phyloP scores from a whole-genome alignment of 1,140 invertebrate genomes.

The Eriocheir sinensis region DNA sequence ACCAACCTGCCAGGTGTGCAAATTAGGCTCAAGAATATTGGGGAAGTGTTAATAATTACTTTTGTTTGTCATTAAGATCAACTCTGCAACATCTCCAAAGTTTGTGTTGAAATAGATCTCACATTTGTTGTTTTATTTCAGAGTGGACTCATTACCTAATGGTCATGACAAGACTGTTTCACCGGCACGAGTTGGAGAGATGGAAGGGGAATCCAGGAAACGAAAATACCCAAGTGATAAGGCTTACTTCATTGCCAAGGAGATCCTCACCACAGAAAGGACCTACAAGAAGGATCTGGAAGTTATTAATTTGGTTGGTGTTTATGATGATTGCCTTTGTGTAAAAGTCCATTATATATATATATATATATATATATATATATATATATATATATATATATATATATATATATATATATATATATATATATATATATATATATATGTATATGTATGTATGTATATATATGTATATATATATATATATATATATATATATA shows the following conservation, averaged over 20 bases:
- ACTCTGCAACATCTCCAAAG: too few species aligned
- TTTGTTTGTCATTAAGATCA: too few species aligned
- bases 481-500: constrained; percentile 60
- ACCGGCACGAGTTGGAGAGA: constrained; percentile 57
- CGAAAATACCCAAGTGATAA: constrained; percentile 87
- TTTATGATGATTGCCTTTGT: neutral
- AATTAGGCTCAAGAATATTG: too few species aligned
- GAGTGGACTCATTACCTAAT: constrained; percentile 68
- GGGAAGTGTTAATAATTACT: too few species aligned
- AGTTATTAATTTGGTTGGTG: constrained; percentile 91
- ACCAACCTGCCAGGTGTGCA: too few species aligned
- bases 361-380: neutral
- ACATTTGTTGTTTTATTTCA: neutral
- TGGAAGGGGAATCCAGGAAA: constrained; percentile 70
- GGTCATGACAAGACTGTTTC: constrained; percentile 68
- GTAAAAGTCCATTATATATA: neutral
- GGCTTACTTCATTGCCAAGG: constrained; percentile 96
- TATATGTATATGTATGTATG: constrained; percentile 52
- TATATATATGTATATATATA: constrained; percentile 58
- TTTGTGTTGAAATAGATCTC: too few species aligned
- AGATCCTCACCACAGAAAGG: constrained; percentile 96
- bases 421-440: constrained; percentile 38
- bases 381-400: constrained; percentile 31
- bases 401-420: constrained; percentile 31
- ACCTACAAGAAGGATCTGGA: constrained; percentile 98